Evolutionary conservation across 2,113 vertebrate species (phyloP).

Genomic region (Tiliqua scincoides): DNA sequence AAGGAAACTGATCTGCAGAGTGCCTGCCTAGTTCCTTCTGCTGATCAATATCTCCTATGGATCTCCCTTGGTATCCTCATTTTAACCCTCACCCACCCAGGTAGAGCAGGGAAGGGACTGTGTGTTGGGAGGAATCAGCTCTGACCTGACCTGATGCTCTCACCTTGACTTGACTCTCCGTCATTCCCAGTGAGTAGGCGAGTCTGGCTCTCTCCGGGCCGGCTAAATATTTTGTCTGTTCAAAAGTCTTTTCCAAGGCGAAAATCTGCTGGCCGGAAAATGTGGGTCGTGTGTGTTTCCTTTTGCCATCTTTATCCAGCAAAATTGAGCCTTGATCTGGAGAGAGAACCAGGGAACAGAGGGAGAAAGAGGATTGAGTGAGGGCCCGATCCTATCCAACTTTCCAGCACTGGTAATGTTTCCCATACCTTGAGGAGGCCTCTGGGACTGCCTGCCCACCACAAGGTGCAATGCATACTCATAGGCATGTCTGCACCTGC

Average conservation of each 20-base stretch:
- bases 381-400: too few species aligned
- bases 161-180: conserved; percentile 99
- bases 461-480: too few species aligned
- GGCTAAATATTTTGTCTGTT: conserved; percentile 97
- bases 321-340: conserved; percentile 93
- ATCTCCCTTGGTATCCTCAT: background rate
- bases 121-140: background rate
- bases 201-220: conserved; percentile 93
- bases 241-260: conserved; percentile 98
- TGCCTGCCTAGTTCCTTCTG: conserved; percentile 45
- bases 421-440: too few species aligned
- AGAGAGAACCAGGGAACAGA: background rate
- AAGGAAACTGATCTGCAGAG: conserved; percentile 60
- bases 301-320: conserved; percentile 96
- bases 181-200: conserved; percentile 97
- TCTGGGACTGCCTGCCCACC: too few species aligned
- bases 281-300: conserved; percentile 95
- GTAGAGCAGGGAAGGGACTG: background rate
- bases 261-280: conserved; percentile 99
- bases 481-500: too few species aligned
- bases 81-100: background rate
- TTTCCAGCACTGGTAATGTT: too few species aligned
- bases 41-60: conserved; percentile 41
- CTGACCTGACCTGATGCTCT: conserved; percentile 35
- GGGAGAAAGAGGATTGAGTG: too few species aligned